Evolutionary conservation across 2,888 invertebrate genomes (phyloP), one percentile per base, ranked within the genome.

Genomic region (Pseudococcus longispinus): DNA sequence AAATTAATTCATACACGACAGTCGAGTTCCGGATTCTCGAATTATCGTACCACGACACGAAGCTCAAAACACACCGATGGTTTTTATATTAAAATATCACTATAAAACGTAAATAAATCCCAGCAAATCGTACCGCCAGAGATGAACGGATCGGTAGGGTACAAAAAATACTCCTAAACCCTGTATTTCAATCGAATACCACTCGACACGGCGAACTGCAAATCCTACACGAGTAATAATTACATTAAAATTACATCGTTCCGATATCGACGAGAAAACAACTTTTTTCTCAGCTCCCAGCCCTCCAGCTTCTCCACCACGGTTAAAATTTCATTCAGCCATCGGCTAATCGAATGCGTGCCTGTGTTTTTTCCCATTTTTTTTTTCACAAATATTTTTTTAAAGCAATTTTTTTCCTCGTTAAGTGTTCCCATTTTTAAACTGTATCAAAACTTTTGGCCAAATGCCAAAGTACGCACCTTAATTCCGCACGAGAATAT

Each of bases 391-490:
- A 23, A 15, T 70, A 70, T 70, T 29, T 70, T 70, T 70, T 70
- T 70, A 70, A 11, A 26, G 70, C 70, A 70, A 29, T 70, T 70
- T 70, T 70, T 70, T 70, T 70, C 29, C 70, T 70, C 70, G 70
- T 70, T 70, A 70, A 70, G 70, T 70, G 70, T 70, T 70, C 13
- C 23, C 29, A 6, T 70, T 70, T 70, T 70, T 70, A 70, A 70
- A 70, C 70, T 70, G 70, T 70, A 70, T 70, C 29, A 70, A 70
- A 70, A 70, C 6, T 70, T 70, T 70, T 70, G 70, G 70, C 70
- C 70, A 29, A 29, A 70, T 70, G 70, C 70, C 70, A 70, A 70
- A 70, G 29, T 70, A 70, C 70, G 37, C 9, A 70, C 70, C 70
- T 70, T 70, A 70, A 70, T 70, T 29, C 70, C 0, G 18, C 13